Conservation (phyloP, 2,797 vertebrate species). For the Alosa sapidissima region DNA sequence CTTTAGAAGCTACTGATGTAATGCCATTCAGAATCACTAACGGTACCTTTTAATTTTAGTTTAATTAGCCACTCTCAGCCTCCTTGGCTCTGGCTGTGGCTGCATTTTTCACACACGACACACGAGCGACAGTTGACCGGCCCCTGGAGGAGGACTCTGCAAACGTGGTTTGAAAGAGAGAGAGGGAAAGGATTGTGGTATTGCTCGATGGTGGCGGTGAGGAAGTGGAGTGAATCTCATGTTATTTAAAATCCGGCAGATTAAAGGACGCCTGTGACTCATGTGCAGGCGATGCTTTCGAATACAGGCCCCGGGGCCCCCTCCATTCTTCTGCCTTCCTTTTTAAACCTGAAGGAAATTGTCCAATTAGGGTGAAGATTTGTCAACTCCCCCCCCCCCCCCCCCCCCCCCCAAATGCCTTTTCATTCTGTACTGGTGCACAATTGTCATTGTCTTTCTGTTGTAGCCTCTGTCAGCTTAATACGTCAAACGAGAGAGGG, state of each 20-base stretch:
- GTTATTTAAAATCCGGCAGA: constrained; percentile 6
- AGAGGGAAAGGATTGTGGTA: not conserved
- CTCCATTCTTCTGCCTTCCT: not conserved
- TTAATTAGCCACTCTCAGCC: not conserved
- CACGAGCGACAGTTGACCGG: not conserved
- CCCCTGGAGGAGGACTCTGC: not conserved
- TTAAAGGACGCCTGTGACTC: constrained; percentile 8
- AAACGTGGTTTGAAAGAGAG: not conserved
- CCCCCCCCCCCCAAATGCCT: not conserved
- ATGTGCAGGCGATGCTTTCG: not conserved
- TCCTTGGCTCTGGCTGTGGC: too few relatives aligned
- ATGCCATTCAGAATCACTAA: too few relatives aligned
- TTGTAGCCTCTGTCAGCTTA: not conserved
- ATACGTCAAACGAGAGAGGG: not conserved
- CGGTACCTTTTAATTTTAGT: not conserved
- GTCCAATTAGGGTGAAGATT: not conserved
- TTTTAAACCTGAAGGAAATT: constrained; percentile 20
- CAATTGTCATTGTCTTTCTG: not conserved
- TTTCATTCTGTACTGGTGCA: not conserved
- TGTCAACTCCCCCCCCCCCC: too few relatives aligned
- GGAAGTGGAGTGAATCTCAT: not conserved
- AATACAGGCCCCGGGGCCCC: not conserved
- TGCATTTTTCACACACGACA: not conserved
- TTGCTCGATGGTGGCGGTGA: not conserved
- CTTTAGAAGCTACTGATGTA: too few relatives aligned